phyloP scores from a whole-genome alignment of 1,140 invertebrate species.

The Pseudomyrmex cubaensis region DNA sequence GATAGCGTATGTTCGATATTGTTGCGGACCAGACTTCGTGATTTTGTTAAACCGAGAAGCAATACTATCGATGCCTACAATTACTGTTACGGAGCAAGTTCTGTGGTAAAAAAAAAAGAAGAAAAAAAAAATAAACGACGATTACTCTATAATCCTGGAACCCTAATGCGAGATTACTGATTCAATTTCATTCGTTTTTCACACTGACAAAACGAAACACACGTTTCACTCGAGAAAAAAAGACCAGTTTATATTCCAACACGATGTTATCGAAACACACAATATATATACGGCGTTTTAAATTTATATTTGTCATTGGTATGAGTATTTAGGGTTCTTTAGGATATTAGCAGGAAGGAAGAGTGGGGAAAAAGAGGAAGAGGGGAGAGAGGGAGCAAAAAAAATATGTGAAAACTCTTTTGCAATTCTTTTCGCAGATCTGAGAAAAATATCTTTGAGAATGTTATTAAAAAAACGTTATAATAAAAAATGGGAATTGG shows the following conservation, averaged over 20 bases:
- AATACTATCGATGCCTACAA: conserved; percentile 84
- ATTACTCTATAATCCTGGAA: conserved; percentile 30
- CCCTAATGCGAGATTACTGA: conserved; percentile 20
- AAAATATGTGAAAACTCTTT: conserved; percentile 21
- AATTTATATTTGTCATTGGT: conserved; percentile 15
- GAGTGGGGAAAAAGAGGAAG: too few relatives aligned
- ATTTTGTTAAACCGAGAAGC: conserved; percentile 82
- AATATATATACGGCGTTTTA: not conserved
- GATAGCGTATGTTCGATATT: conserved; percentile 56
- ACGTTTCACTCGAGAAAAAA: not conserved
- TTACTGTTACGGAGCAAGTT: conserved; percentile 70
- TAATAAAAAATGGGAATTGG: not conserved
- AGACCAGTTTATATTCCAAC: too few relatives aligned
- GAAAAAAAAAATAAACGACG: conserved; percentile 19
- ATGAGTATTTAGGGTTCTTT: conserved; percentile 32
- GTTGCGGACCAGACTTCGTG: conserved; percentile 61
- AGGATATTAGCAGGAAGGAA: not conserved
- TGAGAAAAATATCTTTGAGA: not conserved
- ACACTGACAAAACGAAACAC: not conserved
- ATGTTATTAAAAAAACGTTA: not conserved
- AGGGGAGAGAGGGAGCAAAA: not conserved
- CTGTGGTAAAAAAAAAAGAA: not conserved
- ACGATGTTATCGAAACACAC: not conserved
- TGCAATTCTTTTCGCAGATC: conserved; percentile 51
- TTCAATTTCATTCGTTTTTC: not conserved